phyloP scores from a whole-genome alignment of 2,888 invertebrate genomes.

The Chloroclystis v-ata region DNA sequence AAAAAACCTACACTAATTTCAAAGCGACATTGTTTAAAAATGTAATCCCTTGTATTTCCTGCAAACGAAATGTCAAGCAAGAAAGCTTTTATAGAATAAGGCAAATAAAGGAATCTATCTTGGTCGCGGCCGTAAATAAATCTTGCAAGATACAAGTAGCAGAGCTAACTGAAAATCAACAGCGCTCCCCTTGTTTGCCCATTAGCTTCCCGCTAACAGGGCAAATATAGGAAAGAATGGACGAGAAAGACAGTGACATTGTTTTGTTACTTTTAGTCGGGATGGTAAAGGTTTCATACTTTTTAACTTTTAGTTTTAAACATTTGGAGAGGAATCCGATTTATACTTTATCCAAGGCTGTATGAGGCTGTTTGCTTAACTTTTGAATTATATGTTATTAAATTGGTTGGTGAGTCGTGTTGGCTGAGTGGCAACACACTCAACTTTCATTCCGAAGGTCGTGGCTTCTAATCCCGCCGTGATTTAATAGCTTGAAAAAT shows the following conservation, averaged over 20 bases:
- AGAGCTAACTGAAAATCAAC: conserved; percentile 71
- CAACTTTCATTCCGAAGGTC: too few species aligned
- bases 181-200: conserved; percentile 72
- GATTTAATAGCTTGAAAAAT: too few species aligned
- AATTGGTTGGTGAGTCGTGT: background rate
- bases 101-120: conserved; percentile 36
- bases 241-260: conserved; percentile 40
- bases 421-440: too few species aligned
- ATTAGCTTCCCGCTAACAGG: conserved; percentile 68
- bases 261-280: conserved; percentile 40
- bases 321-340: conserved; percentile 8
- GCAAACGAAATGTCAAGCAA: conserved; percentile 10
- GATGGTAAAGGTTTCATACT: conserved; percentile 12
- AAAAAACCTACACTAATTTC: too few species aligned
- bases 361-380: too few species aligned
- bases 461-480: too few species aligned
- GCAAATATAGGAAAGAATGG: conserved; percentile 58
- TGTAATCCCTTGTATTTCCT: conserved; percentile 1
- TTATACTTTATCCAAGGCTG: too few species aligned
- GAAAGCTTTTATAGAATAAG: conserved; percentile 24
- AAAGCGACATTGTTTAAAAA: background rate
- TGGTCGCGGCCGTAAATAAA: conserved; percentile 55
- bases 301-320: conserved; percentile 9
- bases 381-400: background rate
- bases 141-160: conserved; percentile 63